Evolutionary conservation across 2,113 vertebrate species (phyloP).

Genomic region (Oplegnathus fasciatus): DNA sequence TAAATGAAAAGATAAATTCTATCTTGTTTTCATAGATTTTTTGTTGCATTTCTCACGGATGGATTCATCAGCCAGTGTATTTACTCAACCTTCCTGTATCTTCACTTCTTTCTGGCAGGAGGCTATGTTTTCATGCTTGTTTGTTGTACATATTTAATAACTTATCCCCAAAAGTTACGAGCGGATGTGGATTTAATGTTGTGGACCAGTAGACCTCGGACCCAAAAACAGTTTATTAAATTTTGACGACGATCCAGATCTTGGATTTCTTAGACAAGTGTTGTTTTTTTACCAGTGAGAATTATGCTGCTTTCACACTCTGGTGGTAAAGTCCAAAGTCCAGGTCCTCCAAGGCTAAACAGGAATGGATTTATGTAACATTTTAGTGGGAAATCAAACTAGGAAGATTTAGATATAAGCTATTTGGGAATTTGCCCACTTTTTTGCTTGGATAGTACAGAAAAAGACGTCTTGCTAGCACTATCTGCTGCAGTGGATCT

Average conservation of each 20-base stretch:
- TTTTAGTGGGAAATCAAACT: not conserved
- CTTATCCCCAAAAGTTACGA: not conserved
- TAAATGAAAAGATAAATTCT: not conserved
- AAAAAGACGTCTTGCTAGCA: not conserved
- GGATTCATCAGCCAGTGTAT: not conserved
- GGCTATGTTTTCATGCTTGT: not conserved
- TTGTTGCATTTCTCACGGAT: not conserved
- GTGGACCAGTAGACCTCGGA: not conserved
- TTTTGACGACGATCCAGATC: not conserved
- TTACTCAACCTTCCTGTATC: not conserved
- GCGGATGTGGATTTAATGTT: not conserved
- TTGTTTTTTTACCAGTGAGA: not conserved
- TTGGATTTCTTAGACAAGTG: not conserved
- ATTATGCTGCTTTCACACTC: not conserved
- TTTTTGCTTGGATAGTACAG: not conserved
- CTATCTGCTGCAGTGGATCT: not conserved
- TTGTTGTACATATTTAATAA: not conserved
- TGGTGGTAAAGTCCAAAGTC: not conserved
- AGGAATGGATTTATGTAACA: not conserved
- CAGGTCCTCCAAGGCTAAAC: not conserved
- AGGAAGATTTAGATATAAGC: not conserved
- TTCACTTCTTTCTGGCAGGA: not conserved
- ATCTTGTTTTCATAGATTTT: not conserved
- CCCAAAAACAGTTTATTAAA: not conserved
- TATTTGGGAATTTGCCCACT: not conserved